Percentiles rank a stretch among this genome's conserved stretches.
Evolutionary conservation across 1,140 invertebrate genomes (phyloP).

Genomic region (Leptopilina clavipes): DNA sequence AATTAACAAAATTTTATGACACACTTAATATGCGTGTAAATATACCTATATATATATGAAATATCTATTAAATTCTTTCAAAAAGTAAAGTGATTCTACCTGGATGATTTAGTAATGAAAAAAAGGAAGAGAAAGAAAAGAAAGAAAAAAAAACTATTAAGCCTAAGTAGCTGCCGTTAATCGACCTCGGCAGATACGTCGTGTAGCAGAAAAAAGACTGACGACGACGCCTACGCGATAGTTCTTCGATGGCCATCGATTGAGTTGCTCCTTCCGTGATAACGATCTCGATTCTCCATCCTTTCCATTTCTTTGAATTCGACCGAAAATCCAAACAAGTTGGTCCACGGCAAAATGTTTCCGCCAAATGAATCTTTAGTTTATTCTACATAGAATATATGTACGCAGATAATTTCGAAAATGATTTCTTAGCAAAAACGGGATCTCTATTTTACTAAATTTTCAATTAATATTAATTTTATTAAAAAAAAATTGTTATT

Average conservation of each 20-base stretch:
- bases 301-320: conserved; percentile 35
- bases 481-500: too few relatives aligned
- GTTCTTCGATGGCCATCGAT: conserved; percentile 57
- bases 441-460: too few relatives aligned
- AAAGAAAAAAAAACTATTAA: conserved; percentile 13
- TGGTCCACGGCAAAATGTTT: conserved; percentile 33
- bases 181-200: conserved; percentile 28
- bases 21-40: neutral
- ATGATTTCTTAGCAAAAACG: too few relatives aligned
- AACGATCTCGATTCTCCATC: conserved; percentile 54
- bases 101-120: neutral
- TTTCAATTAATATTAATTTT: too few relatives aligned
- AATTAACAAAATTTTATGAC: conserved; percentile 1
- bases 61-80: conserved; percentile 9
- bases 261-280: conserved; percentile 57
- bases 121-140: neutral
- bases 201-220: conserved; percentile 48
- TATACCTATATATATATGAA: neutral
- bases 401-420: too few relatives aligned
- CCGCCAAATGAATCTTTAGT: neutral
- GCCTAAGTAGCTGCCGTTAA: conserved; percentile 29
- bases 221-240: conserved; percentile 56
- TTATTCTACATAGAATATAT: neutral
- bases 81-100: conserved; percentile 11
- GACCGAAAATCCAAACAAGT: conserved; percentile 55